Evolutionary conservation across 1,140 invertebrate species (phyloP).

Genomic region (Andrena cerasifolii): DNA sequence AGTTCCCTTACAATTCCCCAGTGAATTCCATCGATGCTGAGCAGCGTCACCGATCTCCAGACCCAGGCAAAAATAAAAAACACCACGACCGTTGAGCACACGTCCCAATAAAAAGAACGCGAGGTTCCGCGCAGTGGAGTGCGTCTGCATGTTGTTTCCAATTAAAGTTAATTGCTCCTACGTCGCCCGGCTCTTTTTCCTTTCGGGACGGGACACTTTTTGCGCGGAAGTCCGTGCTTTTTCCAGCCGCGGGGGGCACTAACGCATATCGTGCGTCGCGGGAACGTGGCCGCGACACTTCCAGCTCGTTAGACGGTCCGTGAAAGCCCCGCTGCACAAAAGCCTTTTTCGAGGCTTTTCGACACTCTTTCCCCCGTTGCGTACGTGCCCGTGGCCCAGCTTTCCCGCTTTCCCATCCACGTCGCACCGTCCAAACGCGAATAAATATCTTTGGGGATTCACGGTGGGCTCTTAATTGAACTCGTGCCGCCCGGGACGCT

Average conservation of each 20-base stretch:
- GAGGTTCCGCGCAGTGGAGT: not conserved
- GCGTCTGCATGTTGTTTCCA: slow-evolving; percentile 25
- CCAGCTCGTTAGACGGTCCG: slow-evolving; percentile 53
- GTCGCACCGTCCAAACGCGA: not conserved
- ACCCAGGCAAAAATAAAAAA: not conserved
- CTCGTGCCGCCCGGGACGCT: slow-evolving; percentile 3
- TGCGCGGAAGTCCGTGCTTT: not conserved
- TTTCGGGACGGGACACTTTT: slow-evolving; percentile 9
- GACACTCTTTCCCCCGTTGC: not conserved
- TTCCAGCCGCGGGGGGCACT: slow-evolving; percentile 34
- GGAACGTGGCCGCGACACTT: slow-evolving; percentile 55
- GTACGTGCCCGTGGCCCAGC: not conserved
- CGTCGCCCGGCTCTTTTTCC: not conserved
- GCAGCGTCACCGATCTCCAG: too few relatives aligned
- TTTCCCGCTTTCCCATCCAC: not conserved
- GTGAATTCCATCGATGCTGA: too few relatives aligned
- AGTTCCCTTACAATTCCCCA: too few relatives aligned
- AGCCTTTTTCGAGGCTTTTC: slow-evolving; percentile 8
- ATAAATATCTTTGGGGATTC: slow-evolving; percentile 20
- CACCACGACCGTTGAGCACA: not conserved
- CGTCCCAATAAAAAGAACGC: not conserved
- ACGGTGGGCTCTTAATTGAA: slow-evolving; percentile 23
- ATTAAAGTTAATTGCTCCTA: slow-evolving; percentile 56
- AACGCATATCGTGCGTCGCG: slow-evolving; percentile 50
- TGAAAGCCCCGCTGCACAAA: slow-evolving; percentile 12